Percentiles rank a stretch among this genome's conserved stretches.
Evolutionary conservation across 2,797 vertebrate genomes (phyloP).

Genomic region (Gymnoscopelus braueri): DNA sequence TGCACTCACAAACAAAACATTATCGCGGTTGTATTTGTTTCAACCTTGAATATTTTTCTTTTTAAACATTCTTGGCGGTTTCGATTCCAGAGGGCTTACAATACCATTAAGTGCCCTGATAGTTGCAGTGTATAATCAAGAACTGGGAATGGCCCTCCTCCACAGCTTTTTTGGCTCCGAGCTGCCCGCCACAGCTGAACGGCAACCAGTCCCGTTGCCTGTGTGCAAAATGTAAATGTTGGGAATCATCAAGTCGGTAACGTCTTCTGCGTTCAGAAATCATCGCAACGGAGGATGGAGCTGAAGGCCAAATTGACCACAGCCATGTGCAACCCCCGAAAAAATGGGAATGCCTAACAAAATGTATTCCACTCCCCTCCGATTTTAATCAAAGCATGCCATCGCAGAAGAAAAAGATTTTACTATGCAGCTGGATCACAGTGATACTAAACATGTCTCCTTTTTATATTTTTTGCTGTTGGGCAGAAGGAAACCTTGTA

Average conservation of each 20-base stretch:
- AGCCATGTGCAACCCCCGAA: slow-evolving; percentile 39
- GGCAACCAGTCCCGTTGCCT: slow-evolving; percentile 24
- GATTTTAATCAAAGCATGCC: slow-evolving; percentile 60
- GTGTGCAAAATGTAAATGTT: slow-evolving; percentile 44
- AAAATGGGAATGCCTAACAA: slow-evolving; percentile 42
- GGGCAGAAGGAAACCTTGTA: no score
- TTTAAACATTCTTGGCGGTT: slow-evolving; percentile 16
- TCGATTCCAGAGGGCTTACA: slow-evolving; percentile 15
- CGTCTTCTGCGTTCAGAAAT: slow-evolving; percentile 38
- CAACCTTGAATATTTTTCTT: slow-evolving; percentile 25
- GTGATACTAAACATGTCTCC: slow-evolving; percentile 37
- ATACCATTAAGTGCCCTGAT: slow-evolving; percentile 20
- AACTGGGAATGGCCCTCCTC: slow-evolving; percentile 24
- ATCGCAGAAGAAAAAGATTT: slow-evolving; percentile 49
- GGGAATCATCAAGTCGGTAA: slow-evolving; percentile 46
- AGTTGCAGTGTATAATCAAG: slow-evolving; percentile 42
- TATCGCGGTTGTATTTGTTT: slow-evolving; percentile 23
- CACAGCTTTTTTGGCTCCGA: slow-evolving; percentile 20
- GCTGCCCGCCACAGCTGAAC: slow-evolving; percentile 36
- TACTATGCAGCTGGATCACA: slow-evolving; percentile 39
- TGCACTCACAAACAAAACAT: slow-evolving; percentile 16
- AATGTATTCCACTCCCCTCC: slow-evolving; percentile 46
- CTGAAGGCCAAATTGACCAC: slow-evolving; percentile 49
- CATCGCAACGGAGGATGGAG: slow-evolving; percentile 25
- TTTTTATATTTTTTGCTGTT: slow-evolving; percentile 24